Conservation (phyloP, 2,113 vertebrate genomes). For the Illadopsis cleaveri region DNA sequence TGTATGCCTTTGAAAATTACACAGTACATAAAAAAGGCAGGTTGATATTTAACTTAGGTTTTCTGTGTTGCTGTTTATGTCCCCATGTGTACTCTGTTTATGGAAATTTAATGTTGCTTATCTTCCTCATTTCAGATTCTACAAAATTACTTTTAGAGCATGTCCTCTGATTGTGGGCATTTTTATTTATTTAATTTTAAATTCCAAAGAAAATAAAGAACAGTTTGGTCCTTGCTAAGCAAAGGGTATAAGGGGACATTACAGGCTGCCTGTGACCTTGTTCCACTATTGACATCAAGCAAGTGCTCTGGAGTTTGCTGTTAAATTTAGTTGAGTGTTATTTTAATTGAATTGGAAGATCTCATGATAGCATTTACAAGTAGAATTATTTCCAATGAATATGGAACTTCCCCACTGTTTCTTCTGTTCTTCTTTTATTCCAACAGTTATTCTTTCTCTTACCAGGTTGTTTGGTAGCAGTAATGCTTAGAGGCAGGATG, state of each 20-base stretch:
- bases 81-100: not conserved
- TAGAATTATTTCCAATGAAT: slow-evolving; percentile 8
- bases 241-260: not conserved
- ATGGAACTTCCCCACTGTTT: not conserved
- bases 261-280: not conserved
- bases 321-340: slow-evolving; percentile 36
- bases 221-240: not conserved
- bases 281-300: slow-evolving; percentile 6
- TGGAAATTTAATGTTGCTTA: not conserved
- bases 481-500: not conserved
- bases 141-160: not conserved
- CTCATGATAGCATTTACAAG: not conserved
- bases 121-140: not conserved
- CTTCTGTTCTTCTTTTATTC: not conserved
- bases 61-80: not conserved
- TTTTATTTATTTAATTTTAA: not conserved
- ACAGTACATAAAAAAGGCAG: not conserved
- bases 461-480: not conserved
- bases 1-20: not conserved
- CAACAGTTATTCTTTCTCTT: not conserved
- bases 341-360: not conserved
- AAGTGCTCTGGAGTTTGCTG: not conserved
- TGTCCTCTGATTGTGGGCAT: not conserved
- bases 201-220: not conserved
- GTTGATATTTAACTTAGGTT: not conserved